Conservation (phyloP, 2,888 invertebrate genomes). For the Drymonia ruficornis region DNA sequence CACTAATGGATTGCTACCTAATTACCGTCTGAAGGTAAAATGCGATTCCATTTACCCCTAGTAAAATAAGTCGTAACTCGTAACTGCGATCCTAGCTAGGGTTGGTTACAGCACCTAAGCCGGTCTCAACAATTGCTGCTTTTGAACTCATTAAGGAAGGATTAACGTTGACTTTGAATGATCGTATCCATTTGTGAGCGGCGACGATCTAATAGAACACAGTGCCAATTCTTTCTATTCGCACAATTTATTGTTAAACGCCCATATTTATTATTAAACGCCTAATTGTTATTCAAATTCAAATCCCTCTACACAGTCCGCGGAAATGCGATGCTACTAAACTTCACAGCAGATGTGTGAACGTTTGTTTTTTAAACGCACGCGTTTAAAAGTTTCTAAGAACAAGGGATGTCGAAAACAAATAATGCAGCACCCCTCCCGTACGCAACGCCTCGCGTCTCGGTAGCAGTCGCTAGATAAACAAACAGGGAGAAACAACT, state of each 20-base stretch:
- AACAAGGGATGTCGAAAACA: conserved; percentile 33
- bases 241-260: conserved; percentile 51
- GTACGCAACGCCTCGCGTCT: conserved; percentile 31
- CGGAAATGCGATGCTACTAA: conserved; percentile 14
- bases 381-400: conserved; percentile 18
- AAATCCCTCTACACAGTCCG: conserved; percentile 5
- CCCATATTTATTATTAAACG: too few relatives aligned
- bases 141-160: conserved; percentile 77
- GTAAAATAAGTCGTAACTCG: conserved; percentile 8
- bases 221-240: conserved; percentile 67
- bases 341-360: conserved; percentile 21
- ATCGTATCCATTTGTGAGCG: conserved; percentile 62
- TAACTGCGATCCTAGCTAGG: conserved; percentile 24
- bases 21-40: too few relatives aligned
- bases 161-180: conserved; percentile 78
- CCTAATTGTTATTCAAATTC: conserved; percentile 33
- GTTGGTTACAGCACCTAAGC: conserved; percentile 48
- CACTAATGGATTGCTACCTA: too few relatives aligned
- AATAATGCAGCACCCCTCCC: conserved; percentile 30
- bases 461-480: conserved; percentile 39
- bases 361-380: conserved; percentile 23
- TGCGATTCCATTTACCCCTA: conserved; percentile 4
- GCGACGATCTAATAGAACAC: conserved; percentile 59
- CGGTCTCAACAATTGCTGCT: conserved; percentile 67
- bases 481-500: conserved; percentile 44